Evolutionary conservation across 2,888 invertebrate genomes (phyloP), one percentile per base, ranked within the genome.

Genomic region (Nomada goodeniana): DNA sequence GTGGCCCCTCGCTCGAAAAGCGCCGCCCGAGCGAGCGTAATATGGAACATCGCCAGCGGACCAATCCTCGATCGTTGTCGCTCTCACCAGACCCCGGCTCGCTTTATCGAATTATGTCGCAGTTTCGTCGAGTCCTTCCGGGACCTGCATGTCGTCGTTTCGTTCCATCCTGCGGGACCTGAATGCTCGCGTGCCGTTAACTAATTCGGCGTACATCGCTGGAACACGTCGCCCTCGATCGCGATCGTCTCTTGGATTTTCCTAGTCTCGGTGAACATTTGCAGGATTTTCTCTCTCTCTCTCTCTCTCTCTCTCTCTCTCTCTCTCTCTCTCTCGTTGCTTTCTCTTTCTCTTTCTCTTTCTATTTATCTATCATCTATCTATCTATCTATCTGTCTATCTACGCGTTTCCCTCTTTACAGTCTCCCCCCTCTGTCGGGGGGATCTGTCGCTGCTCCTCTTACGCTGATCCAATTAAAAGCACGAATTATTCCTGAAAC

Each of bases 31-130:
- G 55, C 67, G 20, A 42, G 65, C 42, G 67, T 74, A 82, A 75
- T 63, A 70, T 74, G 80, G 70, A 82, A 70, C 70, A 82, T 80
- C 60, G 82, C 69, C 74, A 69, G 65, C 65, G 74, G 74, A 80
- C 64, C 80, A 80, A 80, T 80, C 72, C 63, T 63, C 60, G 65
- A 76, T 71, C 57, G 59, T 64, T 52, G 60, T 18, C 23, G 70
- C 29, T 50, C 60, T 60, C 60, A 55, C 10, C 26, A 65, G 53
- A 70, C 61, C 52, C 36, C 20, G 36, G 72, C 10, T 60, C 42
- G 74, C 53, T 74, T 73, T 60, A 80, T 83, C 84, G 80, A 84
- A 84, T 84, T 84, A 83, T 65, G 72, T 61, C 61, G 77, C 71
- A 72, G 84, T 80, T 80, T 77, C 68, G 71, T 47, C 55, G 59